Base-by-base conservation (phyloP, 2,797 vertebrate species). In the Calcarius lapponicus region DNA sequence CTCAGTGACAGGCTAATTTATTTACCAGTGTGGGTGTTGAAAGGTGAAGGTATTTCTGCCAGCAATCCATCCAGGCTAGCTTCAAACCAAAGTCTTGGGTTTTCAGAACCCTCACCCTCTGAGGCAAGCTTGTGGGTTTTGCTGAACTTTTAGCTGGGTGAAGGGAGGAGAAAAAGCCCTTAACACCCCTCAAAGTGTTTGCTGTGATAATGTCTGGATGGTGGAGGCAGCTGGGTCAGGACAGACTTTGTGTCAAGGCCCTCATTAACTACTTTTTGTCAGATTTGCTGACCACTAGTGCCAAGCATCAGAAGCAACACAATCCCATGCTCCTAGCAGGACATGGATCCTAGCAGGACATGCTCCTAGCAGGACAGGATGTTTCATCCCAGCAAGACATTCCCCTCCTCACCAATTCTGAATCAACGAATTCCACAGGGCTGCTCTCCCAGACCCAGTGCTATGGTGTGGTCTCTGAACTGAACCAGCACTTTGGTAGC, bases 51-150 rank as follows among this genome's bases (percentile, higher is more conserved):
- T 42, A 28, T 38, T 81, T 74, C 70, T 67, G 38, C 26, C 69
- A 90, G 42, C 43, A 53, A 32, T n/a, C 51, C 29, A 3, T 21
- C 58, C 29, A 50, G 29, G 29, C 42, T 78, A 69, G 5, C 28
- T 82, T 56, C 66, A 65, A 15, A 40, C 3, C 6, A n/a, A 58
- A 38, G 19, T n/a, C 38, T 42, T 54, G 40, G 43, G 11, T 4
- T 0, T 45, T 83, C 2, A 2, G 31, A 60, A 26, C n/a, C 42
- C 34, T 69, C 4, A 0, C n/a, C 3, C 16, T 56, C 51, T 43
- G 45, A 54, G 48, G 34, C 1, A 5, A 60, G 26, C 48, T 32
- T 66, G 51, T 69, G 36, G 9, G 45, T 73, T 78, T 72, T 53
- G 1, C 17, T 31, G 17, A 74, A 76, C 8, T 69, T 82, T 51